Base-by-base conservation (phyloP, 2,888 invertebrate genomes). In the Machimus rusticus region DNA sequence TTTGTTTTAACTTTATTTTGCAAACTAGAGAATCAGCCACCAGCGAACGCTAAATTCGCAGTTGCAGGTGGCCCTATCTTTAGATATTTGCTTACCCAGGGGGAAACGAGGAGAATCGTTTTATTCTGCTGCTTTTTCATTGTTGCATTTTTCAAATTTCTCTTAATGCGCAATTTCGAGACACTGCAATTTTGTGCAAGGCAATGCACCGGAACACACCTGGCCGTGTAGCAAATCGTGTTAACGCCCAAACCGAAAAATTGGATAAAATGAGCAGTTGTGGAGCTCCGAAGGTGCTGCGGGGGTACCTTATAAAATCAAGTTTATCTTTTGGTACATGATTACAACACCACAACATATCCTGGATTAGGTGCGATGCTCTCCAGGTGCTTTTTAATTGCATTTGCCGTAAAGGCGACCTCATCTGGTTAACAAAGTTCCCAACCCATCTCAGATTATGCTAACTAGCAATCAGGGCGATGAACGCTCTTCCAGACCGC, bases 401-500 rank as follows among this genome's bases (percentile, higher is more conserved):
- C 23, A 43, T 39, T 43, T 78, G 37, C 43, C 19, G n/a, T 9
- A 23, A 78, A 78, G 37, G 23, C 39, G 19, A 78, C 43, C 43
- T 39, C 78, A 66, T 66, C 66, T 66, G 28, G 23, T 28, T 66
- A 66, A 66, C 28, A 23, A 66, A 12, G 23, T 66, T 23, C 4
- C 12, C 78, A 1, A 5, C 19, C 78, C 43, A 19, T 23, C 12
- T 23, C 37, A 78, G 78, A 78, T 78, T 77, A 78, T 78, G 78
- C 78, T 78, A 78, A 78, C 34, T 43, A 78, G 19, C 78, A 78
- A 78, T 78, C 39, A 78, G 43, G 78, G 43, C 43, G 19, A 43
- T 66, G 66, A 66, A 78, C 37, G 43, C 78, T 78, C 39, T 23
- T 19, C 28, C 19, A 43, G 37, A 43, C 43, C 43, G 1, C 43